A percentile compares a stretch with the other conserved stretches of the same genome.
phyloP scores from a whole-genome alignment of 2,888 invertebrate species.

The Leistus spinibarbis region DNA sequence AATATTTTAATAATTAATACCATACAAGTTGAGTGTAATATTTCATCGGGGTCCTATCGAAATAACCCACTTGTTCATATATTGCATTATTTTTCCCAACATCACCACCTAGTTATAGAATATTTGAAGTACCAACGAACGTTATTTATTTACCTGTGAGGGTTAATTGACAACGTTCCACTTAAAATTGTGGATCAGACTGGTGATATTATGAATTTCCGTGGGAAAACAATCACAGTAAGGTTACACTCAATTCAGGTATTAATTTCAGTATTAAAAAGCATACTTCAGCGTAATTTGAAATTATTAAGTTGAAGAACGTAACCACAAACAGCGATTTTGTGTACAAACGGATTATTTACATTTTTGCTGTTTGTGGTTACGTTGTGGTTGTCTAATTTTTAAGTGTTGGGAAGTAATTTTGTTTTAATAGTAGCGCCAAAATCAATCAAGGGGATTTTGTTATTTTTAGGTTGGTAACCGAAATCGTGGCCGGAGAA shows the following conservation, averaged over 20 bases:
- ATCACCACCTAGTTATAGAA: conserved; percentile 50
- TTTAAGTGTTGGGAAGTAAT: too few species aligned
- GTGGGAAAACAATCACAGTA: conserved; percentile 47
- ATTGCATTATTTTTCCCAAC: conserved; percentile 50
- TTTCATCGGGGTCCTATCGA: conserved; percentile 46
- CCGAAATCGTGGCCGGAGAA: too few species aligned
- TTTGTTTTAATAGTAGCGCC: too few species aligned
- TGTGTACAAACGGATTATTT: too few species aligned
- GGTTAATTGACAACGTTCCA: conserved; percentile 44
- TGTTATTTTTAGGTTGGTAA: too few species aligned
- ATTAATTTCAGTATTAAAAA: not conserved
- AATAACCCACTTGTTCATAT: conserved; percentile 47
- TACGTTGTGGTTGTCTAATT: too few species aligned
- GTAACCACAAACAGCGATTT: too few species aligned
- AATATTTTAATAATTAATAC: conserved; percentile 48
- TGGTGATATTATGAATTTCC: conserved; percentile 48
- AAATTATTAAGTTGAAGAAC: not conserved
- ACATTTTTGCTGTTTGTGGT: too few species aligned
- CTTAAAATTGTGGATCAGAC: conserved; percentile 49
- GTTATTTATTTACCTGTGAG: conserved; percentile 51
- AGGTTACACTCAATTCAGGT: conserved; percentile 17
- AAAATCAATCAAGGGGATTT: too few species aligned
- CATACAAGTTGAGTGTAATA: conserved; percentile 47
- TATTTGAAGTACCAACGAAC: conserved; percentile 49
- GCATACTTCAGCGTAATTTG: not conserved